Base-by-base conservation (phyloP, 2,888 invertebrate species). In the Catocala fraxini region DNA sequence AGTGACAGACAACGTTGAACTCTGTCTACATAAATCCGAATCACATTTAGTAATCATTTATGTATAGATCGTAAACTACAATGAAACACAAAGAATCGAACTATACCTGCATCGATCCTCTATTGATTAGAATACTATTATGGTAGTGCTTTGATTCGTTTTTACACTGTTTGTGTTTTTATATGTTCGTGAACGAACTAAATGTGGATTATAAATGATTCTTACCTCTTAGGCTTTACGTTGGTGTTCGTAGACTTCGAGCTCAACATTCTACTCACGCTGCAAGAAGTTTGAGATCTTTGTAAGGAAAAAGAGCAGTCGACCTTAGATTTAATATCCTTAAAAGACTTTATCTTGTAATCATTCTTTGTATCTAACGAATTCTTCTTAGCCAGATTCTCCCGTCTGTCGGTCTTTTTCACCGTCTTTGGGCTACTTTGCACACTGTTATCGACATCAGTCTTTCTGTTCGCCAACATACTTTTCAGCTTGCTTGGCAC, bases 301-400 rank as follows among this genome's bases (percentile, higher is more conserved):
- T 94, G 93, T 70, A 93, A 83, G 7, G 93, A 91, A 79, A 92
- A 92, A 15, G 94, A 93, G 81, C 95, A 95, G 71, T 95, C 95
- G 65, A 98, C 97, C 90, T 97, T 97, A 51, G 98, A 97, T 89
- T 98, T 98, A 42, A 98, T 97, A 86, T 98, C 98, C 89, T 97
- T 97, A 72, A 96, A 96, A 10, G 96, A 96, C 83, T 97, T 97
- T 45, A 95, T 95, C 79, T 96, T 96, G 75, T 95, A 96, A 77
- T 97, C 97, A 54, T 92, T 95, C 89, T 96, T 97, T 96, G 97
- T 96, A 54, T 98, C 98, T 56, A 97, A 96, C 6, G 89, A 83
- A 71, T 85, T 91, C 77, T 93, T 93, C 76, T 94, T 94, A 43
- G 87, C 77, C 60, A 91, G 80, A 77, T 81, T 90, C 82, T 98